These are phyloP conservation scores for Hemichromis elongatus DNA, from an alignment of 2,113 vertebrate genomes.

Conservation along the genomic window DNA sequence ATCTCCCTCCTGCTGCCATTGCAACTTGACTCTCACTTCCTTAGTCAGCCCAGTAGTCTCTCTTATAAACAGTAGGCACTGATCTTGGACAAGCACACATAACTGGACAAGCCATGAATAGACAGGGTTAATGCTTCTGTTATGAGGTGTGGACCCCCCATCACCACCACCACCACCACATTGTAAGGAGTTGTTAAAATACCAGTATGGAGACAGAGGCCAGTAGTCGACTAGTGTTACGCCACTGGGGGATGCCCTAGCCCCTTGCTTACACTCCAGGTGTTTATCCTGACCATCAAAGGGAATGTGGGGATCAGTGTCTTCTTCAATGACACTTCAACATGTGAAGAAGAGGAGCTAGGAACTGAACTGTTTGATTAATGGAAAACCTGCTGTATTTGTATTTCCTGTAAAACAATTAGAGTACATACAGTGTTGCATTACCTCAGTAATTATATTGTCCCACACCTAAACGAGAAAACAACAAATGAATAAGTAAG, in stretches of 20 bases:
- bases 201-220: background rate
- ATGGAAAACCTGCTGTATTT: background rate
- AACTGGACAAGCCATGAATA: conserved; percentile 4
- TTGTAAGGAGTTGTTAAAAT: conserved; percentile 15
- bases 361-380: background rate
- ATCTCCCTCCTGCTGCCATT: conserved; percentile 26
- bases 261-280: background rate
- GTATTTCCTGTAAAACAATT: background rate
- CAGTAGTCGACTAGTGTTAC: background rate
- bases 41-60: no score
- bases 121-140: conserved; percentile 6
- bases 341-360: background rate
- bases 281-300: background rate
- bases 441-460: background rate
- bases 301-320: background rate
- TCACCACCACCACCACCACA: no score
- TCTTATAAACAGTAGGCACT: background rate
- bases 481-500: background rate
- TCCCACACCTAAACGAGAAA: background rate
- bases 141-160: background rate
- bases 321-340: background rate
- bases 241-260: conserved; percentile 20
- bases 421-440: background rate
- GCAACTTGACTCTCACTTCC: conserved; percentile 44
- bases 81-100: background rate